These are phyloP conservation scores for Prosopocoilus inquinatus DNA, from an alignment of 2,888 invertebrate genomes.

Conservation along the genomic window DNA sequence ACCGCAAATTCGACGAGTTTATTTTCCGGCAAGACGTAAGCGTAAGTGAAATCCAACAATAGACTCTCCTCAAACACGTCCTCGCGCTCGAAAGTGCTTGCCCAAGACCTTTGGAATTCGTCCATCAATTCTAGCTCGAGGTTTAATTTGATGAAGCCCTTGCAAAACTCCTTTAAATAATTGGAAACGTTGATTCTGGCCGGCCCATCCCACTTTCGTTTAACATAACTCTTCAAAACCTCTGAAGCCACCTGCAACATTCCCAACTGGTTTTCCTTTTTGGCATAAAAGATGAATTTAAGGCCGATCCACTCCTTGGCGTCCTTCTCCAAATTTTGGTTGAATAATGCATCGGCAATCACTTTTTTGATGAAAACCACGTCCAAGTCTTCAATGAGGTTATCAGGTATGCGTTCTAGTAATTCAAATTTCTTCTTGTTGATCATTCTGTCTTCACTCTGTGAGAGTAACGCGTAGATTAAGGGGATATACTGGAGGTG, in stretches of 20 bases:
- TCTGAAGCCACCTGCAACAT: slow-evolving; percentile 1
- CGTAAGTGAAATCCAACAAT: slow-evolving; percentile 3
- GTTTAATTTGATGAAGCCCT: background rate
- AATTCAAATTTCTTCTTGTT: background rate
- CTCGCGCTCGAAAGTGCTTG: background rate
- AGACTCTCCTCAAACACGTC: background rate
- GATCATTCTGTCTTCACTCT: background rate
- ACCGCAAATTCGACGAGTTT: background rate
- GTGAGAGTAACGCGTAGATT: background rate
- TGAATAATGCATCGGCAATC: slow-evolving; percentile 1
- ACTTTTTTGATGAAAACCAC: slow-evolving; percentile 3
- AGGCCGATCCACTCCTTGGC: background rate
- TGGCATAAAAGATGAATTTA: slow-evolving; percentile 4
- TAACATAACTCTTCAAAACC: background rate
- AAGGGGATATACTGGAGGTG: background rate
- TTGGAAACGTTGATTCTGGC: slow-evolving; percentile 2
- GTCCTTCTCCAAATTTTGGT: background rate
- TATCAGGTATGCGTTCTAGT: slow-evolving; percentile 1
- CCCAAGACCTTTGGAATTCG: background rate
- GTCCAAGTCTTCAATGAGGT: slow-evolving; percentile 1
- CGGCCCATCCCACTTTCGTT: background rate
- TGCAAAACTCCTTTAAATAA: slow-evolving; percentile 2
- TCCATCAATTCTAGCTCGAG: background rate
- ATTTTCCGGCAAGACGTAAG: background rate
- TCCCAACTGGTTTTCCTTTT: background rate